Evolutionary conservation across 2,888 invertebrate genomes (phyloP), one percentile per base, ranked within the genome.

Genomic region (Meteorus cinctellus): DNA sequence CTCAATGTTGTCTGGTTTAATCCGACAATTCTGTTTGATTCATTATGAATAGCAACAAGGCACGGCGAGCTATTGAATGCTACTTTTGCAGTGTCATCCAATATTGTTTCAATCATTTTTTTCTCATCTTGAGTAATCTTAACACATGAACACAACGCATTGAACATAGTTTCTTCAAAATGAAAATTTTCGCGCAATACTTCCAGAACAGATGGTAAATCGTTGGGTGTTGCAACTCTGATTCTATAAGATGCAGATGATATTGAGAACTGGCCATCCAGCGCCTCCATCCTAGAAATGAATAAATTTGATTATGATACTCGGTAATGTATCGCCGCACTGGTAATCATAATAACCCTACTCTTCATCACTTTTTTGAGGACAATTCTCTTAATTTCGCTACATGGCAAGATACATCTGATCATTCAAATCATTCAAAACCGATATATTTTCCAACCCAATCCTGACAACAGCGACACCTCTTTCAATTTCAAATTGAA

Each of bases 101-200:
- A 80, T 67, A 84, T 84, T 6, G 74, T 76, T 10, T 79, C 73
- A n/a, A 84, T 82, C 1, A 73, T 59, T 19, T 75, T 68, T 16
- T 68, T 70, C 4, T 83, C 80, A 1, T 77, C 78, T 0, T 77
- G 60, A 0, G 75, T 71, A 3, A 81, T 74, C 8, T 24, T 6
- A 0, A 51, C 69, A 12, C 63, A 68, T 4, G 72, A 67, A 34
- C 77, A 72, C 5, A 86, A 66, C 62, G 82, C 80, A 36, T 74
- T 79, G 14, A 82, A 63, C 48, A 86, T 81, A 0, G 78, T 81
- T 75, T 85, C 86, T 12, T 85, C 84, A 48, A 80, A 80, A 65
- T 85, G 79, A 34, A 83, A 85, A 73, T 81, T 80, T 12, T 80
- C 77, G 0, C 80, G 75, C 29, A 84, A 41, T 5, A 84, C 76